Evolutionary conservation across 2,888 invertebrate species (phyloP), one percentile per base, ranked within the genome.

Genomic region (Drosophila koepferae): DNA sequence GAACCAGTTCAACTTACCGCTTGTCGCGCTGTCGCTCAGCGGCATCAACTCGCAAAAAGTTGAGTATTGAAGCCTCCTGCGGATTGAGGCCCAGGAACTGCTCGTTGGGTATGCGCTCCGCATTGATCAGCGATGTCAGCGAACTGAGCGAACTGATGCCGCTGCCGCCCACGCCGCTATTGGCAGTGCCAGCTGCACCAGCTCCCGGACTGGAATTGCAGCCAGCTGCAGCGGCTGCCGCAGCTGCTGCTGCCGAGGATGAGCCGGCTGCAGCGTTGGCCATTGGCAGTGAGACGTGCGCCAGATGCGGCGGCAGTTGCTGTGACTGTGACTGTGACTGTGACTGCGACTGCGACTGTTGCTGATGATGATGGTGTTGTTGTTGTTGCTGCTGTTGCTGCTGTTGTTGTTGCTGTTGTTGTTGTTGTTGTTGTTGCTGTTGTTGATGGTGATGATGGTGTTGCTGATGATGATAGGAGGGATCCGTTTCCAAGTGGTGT

Each of bases 1-100:
- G 53, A 41, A 36, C 16, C 0, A 34, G 40, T 20, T 40, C 9
- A 43, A 77, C 80, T 82, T 86, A 93, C 93, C 93, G 91, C 72
- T 96, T 94, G 91, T 96, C 96, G 54, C 96, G 94, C 89, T 96
- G 96, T 63, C 95, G 92, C 77, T 95, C 95, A 16, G 94, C 94
- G 23, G 94, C 94, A 86, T 95, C 95, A 66, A 95, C 95, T 63
- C 96, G 95, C 89, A 96, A 92, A 84, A 96, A 95, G 60, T 95
- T 95, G 69, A 95, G 93, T 76, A 95, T 94, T n/a, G 95, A 94
- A 16, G 94, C 94, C 87, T 95, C 94, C 82, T 94, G 94, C 7
- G 94, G 92, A 86, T 93, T 93, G 23, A 93, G 91, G 20, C 93
- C 93, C 72, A 92, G 86, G 74, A 93, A 92, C 80, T 95, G 93